Base-by-base conservation (phyloP, 1,140 invertebrate species). In the Orchestia grillus region DNA sequence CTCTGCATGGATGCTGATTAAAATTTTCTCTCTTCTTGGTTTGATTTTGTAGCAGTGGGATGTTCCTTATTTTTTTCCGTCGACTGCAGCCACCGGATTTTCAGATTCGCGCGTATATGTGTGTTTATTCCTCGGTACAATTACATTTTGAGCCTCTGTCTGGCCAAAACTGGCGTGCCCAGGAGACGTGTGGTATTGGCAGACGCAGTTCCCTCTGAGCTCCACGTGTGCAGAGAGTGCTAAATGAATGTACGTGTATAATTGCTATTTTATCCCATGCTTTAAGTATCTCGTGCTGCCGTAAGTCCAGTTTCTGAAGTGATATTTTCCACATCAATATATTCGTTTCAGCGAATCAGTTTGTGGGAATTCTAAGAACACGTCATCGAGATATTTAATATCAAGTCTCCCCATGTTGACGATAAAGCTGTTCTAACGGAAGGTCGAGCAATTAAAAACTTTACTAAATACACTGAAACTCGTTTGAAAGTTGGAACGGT, bases 371-470 rank as follows among this genome's bases (percentile, higher is more conserved):
- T 90, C 28, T 16, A 41, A 90, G 4, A 15, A 90, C 41, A 41
- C 43, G 62, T 77, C 43, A 90, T 41, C 43, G 41, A 42, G 92
- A 94, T 94, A 94, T 47, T 44, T 3, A 6, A 40, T 42, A 94
- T 44, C 44, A 44, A 94, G 3, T 94, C 92, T 44, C 44, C n/a
- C n/a, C 44, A n/a, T 94, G 92, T 94, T 47, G 19, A 36, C 47
- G 92, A 94, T 94, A 47, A 94, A 94, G 11, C 41, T 90, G 36
- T 90, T 90, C 47, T 94, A 47, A 40, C 43, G 43, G 92, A 47
- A 94, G 92, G 6, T 44, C 40, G 44, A 45, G 92, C 92, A 94
- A 94, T 94, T 94, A 94, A 94, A 94, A 94, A 8, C 16, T 40
- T 47, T 0, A 0, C 44, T 6, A 47, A 44, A 44, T 40, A 94